Evolutionary conservation across 1,140 invertebrate genomes (phyloP).

Genomic region (Lethrus apterus): DNA sequence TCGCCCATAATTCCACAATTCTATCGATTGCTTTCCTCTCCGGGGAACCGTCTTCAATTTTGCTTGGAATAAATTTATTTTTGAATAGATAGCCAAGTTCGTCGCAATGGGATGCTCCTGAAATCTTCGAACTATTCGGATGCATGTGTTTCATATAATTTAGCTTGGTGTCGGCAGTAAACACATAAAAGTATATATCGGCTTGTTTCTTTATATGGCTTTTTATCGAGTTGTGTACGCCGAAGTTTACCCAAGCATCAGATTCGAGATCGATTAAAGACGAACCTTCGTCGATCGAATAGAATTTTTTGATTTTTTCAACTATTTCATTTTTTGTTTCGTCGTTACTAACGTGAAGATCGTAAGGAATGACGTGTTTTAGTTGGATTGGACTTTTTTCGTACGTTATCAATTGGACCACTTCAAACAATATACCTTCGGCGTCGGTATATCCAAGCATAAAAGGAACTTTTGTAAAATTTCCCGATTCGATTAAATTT

Average conservation of each 20-base stretch:
- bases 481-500: neutral
- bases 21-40: neutral
- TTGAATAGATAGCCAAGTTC: slow-evolving; percentile 11
- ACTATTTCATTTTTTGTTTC: neutral
- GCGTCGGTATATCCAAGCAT: slow-evolving; percentile 4
- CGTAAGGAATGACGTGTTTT: too few species aligned
- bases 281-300: neutral
- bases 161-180: neutral
- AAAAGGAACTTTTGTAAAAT: neutral
- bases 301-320: slow-evolving; percentile 1
- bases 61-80: slow-evolving; percentile 4
- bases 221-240: neutral
- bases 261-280: neutral
- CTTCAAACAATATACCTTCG: neutral
- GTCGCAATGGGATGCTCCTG: slow-evolving; percentile 4
- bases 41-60: neutral
- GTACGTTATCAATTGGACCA: too few species aligned
- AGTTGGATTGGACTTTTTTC: too few species aligned
- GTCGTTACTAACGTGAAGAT: too few species aligned
- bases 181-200: slow-evolving; percentile 2
- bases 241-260: neutral
- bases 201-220: neutral
- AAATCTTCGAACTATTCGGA: neutral
- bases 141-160: slow-evolving; percentile 11
- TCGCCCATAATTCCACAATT: slow-evolving; percentile 6